A percentile compares a stretch with the other conserved stretches of the same genome.
These are phyloP conservation scores for Netelia inedita DNA, from an alignment of 2,888 invertebrate species.

Conservation along the genomic window DNA sequence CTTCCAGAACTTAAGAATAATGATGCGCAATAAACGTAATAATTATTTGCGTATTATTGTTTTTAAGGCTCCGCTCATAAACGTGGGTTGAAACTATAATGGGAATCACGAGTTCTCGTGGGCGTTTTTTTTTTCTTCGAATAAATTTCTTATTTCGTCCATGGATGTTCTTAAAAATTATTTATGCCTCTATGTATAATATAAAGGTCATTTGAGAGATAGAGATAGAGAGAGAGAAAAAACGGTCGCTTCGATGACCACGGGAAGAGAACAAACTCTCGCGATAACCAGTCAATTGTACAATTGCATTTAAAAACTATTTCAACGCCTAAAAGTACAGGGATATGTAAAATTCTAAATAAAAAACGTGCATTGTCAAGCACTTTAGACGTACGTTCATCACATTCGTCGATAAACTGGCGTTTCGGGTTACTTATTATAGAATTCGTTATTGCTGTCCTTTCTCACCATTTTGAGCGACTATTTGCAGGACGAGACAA, in stretches of 20 bases:
- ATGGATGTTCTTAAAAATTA: not conserved
- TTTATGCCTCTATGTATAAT: not conserved
- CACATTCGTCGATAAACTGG: slow-evolving; percentile 58
- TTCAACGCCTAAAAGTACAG: slow-evolving; percentile 67
- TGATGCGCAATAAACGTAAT: not conserved
- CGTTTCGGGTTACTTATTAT: slow-evolving; percentile 60
- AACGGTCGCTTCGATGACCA: slow-evolving; percentile 9
- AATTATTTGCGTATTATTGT: slow-evolving; percentile 1
- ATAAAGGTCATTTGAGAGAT: slow-evolving; percentile 1
- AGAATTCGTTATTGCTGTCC: slow-evolving; percentile 59
- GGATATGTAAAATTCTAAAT: slow-evolving; percentile 70
- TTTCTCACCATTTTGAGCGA: slow-evolving; percentile 42
- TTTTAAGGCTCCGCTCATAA: not conserved
- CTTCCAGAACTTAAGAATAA: not conserved
- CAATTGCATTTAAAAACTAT: slow-evolving; percentile 68
- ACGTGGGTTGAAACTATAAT: slow-evolving; percentile 7
- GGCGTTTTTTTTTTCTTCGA: not conserved
- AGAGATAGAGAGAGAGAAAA: slow-evolving; percentile 33
- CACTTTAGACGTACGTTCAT: slow-evolving; percentile 64
- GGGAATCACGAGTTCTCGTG: not conserved
- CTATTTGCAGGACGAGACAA: slow-evolving; percentile 18
- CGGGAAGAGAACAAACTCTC: slow-evolving; percentile 48
- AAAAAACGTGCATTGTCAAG: slow-evolving; percentile 50
- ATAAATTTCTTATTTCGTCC: not conserved
- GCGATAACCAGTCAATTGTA: slow-evolving; percentile 50